A percentile compares a stretch with the other conserved stretches of the same genome.
phyloP scores from a whole-genome alignment of 1,140 invertebrate species.

The Cherax quadricarinatus region DNA sequence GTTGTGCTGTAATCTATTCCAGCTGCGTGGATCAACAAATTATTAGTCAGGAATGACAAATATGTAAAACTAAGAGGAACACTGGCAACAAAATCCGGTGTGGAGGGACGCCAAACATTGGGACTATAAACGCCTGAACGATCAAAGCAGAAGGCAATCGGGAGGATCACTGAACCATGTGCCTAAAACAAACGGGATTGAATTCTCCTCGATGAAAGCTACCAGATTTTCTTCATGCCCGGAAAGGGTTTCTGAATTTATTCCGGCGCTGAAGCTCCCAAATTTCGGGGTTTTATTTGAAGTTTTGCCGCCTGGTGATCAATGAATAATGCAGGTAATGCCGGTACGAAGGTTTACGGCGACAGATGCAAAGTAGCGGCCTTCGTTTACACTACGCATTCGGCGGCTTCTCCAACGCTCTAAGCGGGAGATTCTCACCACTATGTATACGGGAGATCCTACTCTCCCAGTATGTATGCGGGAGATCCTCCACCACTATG shows the following conservation, averaged over 20 bases:
- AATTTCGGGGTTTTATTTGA: constrained; percentile 15
- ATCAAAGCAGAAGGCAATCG: constrained; percentile 62
- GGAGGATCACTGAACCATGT: constrained; percentile 66
- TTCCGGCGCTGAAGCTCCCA: constrained; percentile 19
- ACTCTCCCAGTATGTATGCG: not conserved
- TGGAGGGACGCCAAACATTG: constrained; percentile 36
- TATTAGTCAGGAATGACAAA: not conserved
- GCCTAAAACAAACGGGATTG: constrained; percentile 69
- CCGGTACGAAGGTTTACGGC: not conserved
- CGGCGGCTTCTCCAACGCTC: not conserved
- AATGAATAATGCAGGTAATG: constrained; percentile 41
- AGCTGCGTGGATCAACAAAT: not conserved
- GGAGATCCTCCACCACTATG: too few relatives aligned
- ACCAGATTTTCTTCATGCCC: constrained; percentile 63
- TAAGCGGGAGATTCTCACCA: not conserved
- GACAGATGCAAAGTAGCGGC: not conserved
- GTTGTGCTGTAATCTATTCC: too few relatives aligned
- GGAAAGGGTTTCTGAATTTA: constrained; percentile 36
- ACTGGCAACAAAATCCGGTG: not conserved
- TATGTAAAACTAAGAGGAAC: not conserved
- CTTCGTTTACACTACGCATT: not conserved
- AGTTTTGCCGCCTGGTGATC: not conserved
- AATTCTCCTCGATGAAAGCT: constrained; percentile 64
- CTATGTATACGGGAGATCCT: not conserved
- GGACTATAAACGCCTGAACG: constrained; percentile 59